Conservation (phyloP, 1,140 invertebrate species). For the Proctacanthus coquilletti region DNA sequence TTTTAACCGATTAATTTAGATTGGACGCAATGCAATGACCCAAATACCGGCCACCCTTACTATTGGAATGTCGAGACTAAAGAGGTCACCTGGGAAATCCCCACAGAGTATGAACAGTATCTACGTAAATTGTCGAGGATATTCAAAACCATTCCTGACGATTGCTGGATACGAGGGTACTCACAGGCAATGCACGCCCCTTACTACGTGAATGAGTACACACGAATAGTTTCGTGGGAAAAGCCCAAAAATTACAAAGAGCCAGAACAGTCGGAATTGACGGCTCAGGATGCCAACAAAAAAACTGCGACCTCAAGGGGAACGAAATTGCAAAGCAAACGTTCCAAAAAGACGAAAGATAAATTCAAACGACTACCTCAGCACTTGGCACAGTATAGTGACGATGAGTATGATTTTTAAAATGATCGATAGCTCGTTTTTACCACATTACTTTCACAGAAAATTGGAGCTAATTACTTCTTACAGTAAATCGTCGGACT, state of each 20-base stretch:
- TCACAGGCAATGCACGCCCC: constrained; percentile 1
- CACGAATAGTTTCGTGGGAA: constrained; percentile 4
- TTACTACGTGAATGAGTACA: constrained; percentile 5
- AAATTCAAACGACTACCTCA: too few relatives aligned
- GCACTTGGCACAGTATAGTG: background rate
- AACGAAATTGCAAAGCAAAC: too few relatives aligned
- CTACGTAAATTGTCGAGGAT: background rate
- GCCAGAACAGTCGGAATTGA: background rate
- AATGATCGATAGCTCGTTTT: background rate
- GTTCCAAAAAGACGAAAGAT: too few relatives aligned
- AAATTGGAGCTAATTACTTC: background rate
- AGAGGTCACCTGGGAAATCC: constrained; percentile 57
- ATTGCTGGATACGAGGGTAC: constrained; percentile 2
- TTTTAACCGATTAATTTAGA: constrained; percentile 5
- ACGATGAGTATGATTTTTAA: background rate
- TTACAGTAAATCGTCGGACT: background rate
- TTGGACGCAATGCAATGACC: constrained; percentile 57
- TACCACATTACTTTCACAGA: background rate
- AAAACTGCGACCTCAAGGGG: background rate
- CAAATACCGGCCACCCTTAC: constrained; percentile 49
- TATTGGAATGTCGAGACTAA: constrained; percentile 59
- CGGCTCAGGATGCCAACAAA: background rate
- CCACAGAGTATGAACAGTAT: constrained; percentile 31
- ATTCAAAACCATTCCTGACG: background rate
- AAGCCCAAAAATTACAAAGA: constrained; percentile 3